phyloP scores from a whole-genome alignment of 2,797 vertebrate species.

The Xiphorhynchus erythropygius region DNA sequence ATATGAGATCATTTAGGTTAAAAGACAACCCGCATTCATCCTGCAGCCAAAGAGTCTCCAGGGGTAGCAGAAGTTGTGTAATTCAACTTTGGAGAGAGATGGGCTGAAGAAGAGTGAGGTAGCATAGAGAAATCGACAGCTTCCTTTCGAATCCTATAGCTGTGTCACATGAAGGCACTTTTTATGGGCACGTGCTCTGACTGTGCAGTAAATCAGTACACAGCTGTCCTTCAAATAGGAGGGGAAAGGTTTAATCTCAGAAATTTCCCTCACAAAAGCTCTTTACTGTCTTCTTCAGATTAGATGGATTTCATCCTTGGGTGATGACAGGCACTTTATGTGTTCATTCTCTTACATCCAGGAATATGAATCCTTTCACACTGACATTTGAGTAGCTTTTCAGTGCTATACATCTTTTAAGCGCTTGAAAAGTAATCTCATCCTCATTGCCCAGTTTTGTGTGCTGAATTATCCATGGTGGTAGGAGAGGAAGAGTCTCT shows the following conservation, averaged over 20 bases:
- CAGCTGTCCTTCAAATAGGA: not conserved
- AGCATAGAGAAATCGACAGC: not conserved
- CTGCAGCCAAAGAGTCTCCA: not conserved
- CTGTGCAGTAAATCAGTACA: not conserved
- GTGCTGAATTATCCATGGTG: not conserved
- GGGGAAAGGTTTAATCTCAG: not conserved
- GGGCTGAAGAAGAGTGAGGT: not conserved
- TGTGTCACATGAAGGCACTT: not conserved
- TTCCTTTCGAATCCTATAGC: not conserved
- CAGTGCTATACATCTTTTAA: not conserved
- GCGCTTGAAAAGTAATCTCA: not conserved
- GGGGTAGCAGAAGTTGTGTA: not conserved
- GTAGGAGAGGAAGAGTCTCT: not conserved
- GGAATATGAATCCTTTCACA: constrained; percentile 25
- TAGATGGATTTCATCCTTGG: constrained; percentile 7
- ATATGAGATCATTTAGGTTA: constrained; percentile 20
- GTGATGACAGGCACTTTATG: not conserved
- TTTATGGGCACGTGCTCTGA: not conserved
- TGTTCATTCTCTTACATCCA: constrained; percentile 3
- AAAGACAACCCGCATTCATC: not conserved
- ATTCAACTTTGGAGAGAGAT: not conserved
- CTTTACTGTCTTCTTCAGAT: not conserved
- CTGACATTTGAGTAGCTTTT: not conserved
- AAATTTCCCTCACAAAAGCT: not conserved
- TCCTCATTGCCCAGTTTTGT: not conserved